Base-by-base conservation (phyloP, 53 echinoderm and acorn worm genomes). In the Patiria pectinifera region DNA sequence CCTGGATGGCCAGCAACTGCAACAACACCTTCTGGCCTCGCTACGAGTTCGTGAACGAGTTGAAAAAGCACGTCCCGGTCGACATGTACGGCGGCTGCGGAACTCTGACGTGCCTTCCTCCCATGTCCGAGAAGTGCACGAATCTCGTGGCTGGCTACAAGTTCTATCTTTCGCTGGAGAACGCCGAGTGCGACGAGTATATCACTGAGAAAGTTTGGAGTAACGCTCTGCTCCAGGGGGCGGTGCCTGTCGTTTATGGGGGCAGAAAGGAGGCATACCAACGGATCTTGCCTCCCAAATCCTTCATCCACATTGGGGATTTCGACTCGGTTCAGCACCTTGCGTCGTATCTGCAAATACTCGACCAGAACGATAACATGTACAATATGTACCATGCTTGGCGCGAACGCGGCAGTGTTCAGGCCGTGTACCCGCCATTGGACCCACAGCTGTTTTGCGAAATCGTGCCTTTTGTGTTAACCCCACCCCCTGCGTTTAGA, bases 1-100 rank as follows among this genome's bases (percentile, higher is more conserved):
- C 95, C 3, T 97, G 97, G 97, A 97, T 95, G 91, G 97, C 97
- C 66, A 97, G 97, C 71, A 97, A 97, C 70, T 97, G 97, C 82
- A 47, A 93, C 48, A 94, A 95, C 58, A 97, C 97, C 15, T 96
- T 96, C 92, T 96, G 96, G 96, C 96, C 96, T 0, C 94, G 96
- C 3, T 25, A 82, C 35, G 95, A 97, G 58, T 97, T 95, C 83
- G 97, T 97, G 4, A 84, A 78, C 16, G 93, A 93, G 69, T 87
- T 97, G 23, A 80, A 91, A 49, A 88, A 93, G 16, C 91, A 91
- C 82, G 23, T 97, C 63, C 91, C 90, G 0, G 91, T 97, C 23
- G 97, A 97, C 86, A 95, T 91, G 23, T 97, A 93, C 13, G 96
- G 96, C 0, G 88, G 81, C 24, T 96, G 96, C 53, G 96, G 96